A percentile compares a stretch with the other conserved stretches of the same genome.
Conservation (phyloP, 2,797 vertebrate species). For the Acipenser transmontanus region DNA sequence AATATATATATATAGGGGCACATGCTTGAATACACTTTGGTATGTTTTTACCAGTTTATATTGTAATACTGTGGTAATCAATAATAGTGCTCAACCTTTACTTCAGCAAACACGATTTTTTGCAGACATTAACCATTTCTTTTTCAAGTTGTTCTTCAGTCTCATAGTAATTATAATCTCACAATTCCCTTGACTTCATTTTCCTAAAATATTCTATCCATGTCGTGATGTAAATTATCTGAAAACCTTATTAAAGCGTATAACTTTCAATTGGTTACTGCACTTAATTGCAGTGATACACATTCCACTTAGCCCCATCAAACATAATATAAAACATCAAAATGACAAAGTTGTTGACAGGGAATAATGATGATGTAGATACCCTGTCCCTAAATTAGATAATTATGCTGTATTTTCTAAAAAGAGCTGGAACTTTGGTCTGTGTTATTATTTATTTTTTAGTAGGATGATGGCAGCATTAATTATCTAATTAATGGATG, state of each 20-base stretch:
- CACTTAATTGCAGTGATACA: background rate
- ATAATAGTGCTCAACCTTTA: too few species aligned
- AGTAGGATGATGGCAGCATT: constrained; percentile 46
- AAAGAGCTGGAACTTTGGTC: constrained; percentile 32
- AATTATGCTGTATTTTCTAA: background rate
- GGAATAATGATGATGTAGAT: constrained; percentile 1
- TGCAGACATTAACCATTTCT: too few species aligned
- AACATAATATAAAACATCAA: background rate
- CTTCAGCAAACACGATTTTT: too few species aligned
- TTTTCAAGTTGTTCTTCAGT: too few species aligned
- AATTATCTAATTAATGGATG: constrained; percentile 47
- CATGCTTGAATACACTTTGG: too few species aligned
- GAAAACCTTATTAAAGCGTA: background rate
- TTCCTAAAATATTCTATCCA: background rate
- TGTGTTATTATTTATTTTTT: constrained; percentile 47
- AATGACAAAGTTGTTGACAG: background rate
- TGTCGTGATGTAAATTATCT: background rate
- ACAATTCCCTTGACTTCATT: background rate
- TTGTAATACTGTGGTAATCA: too few species aligned
- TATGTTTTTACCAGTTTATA: too few species aligned
- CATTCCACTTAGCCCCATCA: background rate
- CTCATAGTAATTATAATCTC: background rate
- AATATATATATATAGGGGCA: too few species aligned
- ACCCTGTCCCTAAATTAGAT: background rate
- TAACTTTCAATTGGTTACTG: background rate